Evolutionary conservation across 2,888 invertebrate species (phyloP), one percentile per base, ranked within the genome.

Genomic region (Parnassius smintheus): DNA sequence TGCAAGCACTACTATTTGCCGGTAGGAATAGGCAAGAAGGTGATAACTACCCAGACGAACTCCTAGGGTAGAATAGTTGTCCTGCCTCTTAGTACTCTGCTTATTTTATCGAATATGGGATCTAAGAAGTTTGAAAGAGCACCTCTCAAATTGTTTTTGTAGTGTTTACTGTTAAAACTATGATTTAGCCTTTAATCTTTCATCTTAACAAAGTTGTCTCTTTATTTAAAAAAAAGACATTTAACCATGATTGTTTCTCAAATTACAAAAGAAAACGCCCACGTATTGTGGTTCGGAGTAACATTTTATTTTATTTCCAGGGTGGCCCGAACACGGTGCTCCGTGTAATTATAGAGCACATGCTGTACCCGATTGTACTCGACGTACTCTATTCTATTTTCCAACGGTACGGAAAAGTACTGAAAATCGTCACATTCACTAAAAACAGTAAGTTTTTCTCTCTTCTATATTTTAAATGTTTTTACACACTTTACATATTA

Each of bases 341-440:
- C 72, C 95, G 99, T 73, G 99, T 99, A 75, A 99, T 99, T 86
- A 96, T 99, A 77, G 99, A 99, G 92, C 98, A 99, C 92, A 97
- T 99, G 96, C 94, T 99, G 77, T 99, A 99, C 89, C 99, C 99
- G 58, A 98, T 99, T 77, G 98, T 98, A 62, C 94, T 99, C 82
- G 99, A 99, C 88, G 97, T 99, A 69, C 94, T 99, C 72, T 97
- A 98, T 78, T 96, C 99, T 94, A 98, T 99, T 90, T 99, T 99
- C 94, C 98, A 98, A 78, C 95, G 99, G 75, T 99, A 97, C 91
- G 99, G 99, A 78, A 99, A 98, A 93, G 99, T 99, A 80, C 94
- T 99, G 82, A 99, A 99, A 93, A 99, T 99, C 81, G 99, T 99
- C 84, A 99, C 99, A 76, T 99, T 99, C 93, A 99, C 98, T 81